Evolutionary conservation across 2,888 invertebrate species (phyloP).

Genomic region (Esperia sulphurella): DNA sequence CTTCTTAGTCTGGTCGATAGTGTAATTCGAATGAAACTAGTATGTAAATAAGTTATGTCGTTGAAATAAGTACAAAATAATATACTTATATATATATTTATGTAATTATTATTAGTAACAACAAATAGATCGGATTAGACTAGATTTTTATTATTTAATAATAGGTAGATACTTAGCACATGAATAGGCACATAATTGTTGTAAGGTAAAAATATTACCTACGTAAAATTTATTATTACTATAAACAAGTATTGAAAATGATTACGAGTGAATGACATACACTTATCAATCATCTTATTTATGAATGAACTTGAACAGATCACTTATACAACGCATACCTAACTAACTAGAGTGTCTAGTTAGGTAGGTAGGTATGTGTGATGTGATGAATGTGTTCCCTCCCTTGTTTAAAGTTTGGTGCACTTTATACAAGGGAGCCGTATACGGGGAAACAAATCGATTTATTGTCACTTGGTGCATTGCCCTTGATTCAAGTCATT

Average conservation of each 20-base stretch:
- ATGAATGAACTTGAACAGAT: slow-evolving; percentile 7
- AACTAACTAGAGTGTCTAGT: not conserved
- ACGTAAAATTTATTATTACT: not conserved
- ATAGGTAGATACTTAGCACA: too few relatives aligned
- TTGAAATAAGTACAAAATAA: too few relatives aligned
- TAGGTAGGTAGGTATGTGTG: not conserved
- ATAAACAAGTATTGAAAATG: slow-evolving; percentile 1
- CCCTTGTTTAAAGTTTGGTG: slow-evolving; percentile 18
- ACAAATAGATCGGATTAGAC: too few relatives aligned
- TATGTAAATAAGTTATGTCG: too few relatives aligned
- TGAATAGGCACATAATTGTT: too few relatives aligned
- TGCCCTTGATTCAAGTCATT: slow-evolving; percentile 43
- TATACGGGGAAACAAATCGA: slow-evolving; percentile 45
- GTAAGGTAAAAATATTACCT: too few relatives aligned
- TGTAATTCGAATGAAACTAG: too few relatives aligned
- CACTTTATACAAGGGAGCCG: slow-evolving; percentile 39
- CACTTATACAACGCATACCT: not conserved
- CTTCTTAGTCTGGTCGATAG: too few relatives aligned
- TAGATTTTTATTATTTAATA: too few relatives aligned
- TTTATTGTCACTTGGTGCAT: slow-evolving; percentile 47
- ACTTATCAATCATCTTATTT: slow-evolving; percentile 6
- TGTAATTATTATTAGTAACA: too few relatives aligned
- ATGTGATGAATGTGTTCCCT: slow-evolving; percentile 2
- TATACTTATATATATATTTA: too few relatives aligned
- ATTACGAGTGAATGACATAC: slow-evolving; percentile 7